Percentiles rank a stretch among this genome's conserved stretches.
Evolutionary conservation across 2,888 invertebrate species (phyloP).

Genomic region (Gryllus longicercus): DNA sequence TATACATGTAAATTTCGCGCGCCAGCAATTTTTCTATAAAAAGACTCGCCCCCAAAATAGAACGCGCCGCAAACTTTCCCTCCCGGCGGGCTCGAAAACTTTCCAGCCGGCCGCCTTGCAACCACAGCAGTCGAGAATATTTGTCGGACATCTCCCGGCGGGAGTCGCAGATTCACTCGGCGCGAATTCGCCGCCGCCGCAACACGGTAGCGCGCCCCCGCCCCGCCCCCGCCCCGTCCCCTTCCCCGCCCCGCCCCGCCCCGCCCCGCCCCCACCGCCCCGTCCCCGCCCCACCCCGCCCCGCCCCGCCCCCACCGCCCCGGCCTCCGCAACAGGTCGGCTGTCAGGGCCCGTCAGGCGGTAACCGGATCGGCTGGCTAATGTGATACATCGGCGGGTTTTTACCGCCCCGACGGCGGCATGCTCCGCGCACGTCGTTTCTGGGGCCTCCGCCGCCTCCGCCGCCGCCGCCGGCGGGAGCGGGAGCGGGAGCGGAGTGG

Average conservation of each 20-base stretch:
- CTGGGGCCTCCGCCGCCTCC: too few species aligned
- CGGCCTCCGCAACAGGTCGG: background rate
- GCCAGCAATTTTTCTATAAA: background rate
- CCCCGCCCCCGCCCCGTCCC: background rate
- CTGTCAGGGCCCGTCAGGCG: constrained; percentile 17
- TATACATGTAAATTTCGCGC: constrained; percentile 1
- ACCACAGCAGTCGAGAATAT: background rate
- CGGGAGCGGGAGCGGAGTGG: too few species aligned
- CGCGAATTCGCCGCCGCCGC: background rate
- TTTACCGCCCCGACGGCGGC: background rate
- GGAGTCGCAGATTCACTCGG: background rate
- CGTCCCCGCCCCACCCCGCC: background rate
- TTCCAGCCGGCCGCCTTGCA: background rate
- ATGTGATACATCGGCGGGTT: background rate
- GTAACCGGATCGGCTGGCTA: background rate
- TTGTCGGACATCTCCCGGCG: background rate
- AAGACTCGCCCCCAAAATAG: background rate
- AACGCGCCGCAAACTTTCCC: background rate
- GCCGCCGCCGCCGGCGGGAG: too few species aligned
- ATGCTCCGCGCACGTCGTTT: background rate
- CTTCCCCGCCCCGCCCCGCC: too few species aligned
- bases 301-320: background rate
- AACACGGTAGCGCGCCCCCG: background rate
- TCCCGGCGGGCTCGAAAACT: background rate
- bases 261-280: background rate